These are phyloP conservation scores for Plusia festucae DNA, from an alignment of 2,888 invertebrate species.

Conservation along the genomic window DNA sequence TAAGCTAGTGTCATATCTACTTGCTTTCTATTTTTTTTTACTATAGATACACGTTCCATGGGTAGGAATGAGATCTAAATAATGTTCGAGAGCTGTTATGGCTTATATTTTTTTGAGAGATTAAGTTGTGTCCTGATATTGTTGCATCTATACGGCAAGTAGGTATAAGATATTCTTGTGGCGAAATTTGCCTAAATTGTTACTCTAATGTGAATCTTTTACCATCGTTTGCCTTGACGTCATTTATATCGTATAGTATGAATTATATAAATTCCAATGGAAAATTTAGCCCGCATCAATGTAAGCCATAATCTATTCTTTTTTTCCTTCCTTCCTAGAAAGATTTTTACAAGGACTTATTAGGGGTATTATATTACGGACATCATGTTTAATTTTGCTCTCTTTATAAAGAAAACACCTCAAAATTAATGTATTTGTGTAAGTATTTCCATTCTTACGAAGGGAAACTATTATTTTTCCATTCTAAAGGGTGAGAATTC, in stretches of 20 bases:
- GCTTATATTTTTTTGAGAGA: neutral
- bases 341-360: no score
- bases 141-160: no score
- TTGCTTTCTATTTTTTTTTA: neutral
- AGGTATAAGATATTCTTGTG: no score
- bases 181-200: no score
- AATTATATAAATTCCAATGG: neutral
- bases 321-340: constrained; percentile 37
- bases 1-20: neutral
- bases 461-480: no score
- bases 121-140: neutral
- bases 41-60: neutral
- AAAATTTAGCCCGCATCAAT: constrained; percentile 24
- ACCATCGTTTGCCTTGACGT: neutral
- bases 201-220: neutral
- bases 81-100: no score
- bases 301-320: constrained; percentile 18
- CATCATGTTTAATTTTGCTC: neutral
- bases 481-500: no score
- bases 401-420: no score
- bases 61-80: neutral
- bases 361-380: constrained; percentile 51
- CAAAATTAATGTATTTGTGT: no score
- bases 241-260: constrained; percentile 9
- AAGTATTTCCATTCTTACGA: no score